Evolutionary conservation across 2,113 vertebrate species (phyloP).

Genomic region (Poeciliopsis retropinna): DNA sequence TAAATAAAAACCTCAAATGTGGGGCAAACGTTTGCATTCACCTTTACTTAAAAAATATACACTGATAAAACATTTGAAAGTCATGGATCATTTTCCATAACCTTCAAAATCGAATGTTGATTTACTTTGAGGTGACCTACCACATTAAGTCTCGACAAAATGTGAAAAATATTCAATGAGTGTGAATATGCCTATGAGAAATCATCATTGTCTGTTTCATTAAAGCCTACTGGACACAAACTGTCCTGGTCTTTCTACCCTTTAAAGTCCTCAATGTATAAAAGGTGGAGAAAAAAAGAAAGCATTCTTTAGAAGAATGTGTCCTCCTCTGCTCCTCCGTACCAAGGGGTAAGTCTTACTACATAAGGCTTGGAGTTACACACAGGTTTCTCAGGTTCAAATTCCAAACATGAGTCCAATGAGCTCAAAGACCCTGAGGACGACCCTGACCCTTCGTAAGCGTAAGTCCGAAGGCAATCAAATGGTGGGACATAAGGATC

Average conservation of each 20-base stretch:
- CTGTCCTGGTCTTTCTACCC: neutral
- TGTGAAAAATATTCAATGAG: neutral
- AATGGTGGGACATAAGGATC: conserved; percentile 86
- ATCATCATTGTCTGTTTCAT: neutral
- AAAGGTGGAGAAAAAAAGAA: neutral
- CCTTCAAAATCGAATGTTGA: too few species aligned
- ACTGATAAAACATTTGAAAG: neutral
- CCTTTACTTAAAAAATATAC: too few species aligned
- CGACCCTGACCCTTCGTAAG: conserved; percentile 89
- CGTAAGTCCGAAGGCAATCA: conserved; percentile 87
- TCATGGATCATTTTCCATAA: neutral
- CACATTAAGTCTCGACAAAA: neutral
- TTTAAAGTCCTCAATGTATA: neutral
- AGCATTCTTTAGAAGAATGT: conserved; percentile 65
- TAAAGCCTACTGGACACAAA: neutral
- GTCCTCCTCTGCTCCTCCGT: conserved; percentile 65
- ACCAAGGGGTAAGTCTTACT: conserved; percentile 79
- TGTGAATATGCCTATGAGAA: neutral
- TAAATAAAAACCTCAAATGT: neutral
- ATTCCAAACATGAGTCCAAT: conserved; percentile 77
- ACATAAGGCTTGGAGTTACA: conserved; percentile 72
- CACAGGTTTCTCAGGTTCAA: conserved; percentile 67
- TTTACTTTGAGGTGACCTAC: neutral
- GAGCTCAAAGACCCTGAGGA: conserved; percentile 90
- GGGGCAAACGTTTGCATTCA: too few species aligned